Percentiles rank a stretch among this genome's conserved stretches.
Conservation (phyloP, 2,113 vertebrate genomes). For the Charina bottae region DNA sequence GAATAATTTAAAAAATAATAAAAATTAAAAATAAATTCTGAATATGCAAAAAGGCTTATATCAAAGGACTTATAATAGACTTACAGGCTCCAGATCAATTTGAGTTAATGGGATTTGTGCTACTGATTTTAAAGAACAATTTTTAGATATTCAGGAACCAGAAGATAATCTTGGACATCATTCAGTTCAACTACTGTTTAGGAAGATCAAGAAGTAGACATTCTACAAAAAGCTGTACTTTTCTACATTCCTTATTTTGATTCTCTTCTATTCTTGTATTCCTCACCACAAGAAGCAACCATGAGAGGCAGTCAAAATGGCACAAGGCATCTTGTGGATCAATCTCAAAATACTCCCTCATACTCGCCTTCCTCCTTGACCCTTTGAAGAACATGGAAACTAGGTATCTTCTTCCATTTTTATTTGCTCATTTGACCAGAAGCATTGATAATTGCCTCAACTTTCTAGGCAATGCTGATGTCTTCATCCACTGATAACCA, state of each 20-base stretch:
- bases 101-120: background rate
- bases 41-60: background rate
- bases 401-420: background rate
- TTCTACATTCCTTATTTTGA: accelerated
- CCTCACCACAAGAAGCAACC: background rate
- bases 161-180: background rate
- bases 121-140: background rate
- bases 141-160: background rate
- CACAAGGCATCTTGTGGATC: background rate
- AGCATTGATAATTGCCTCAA: background rate
- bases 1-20: too few species aligned
- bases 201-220: background rate
- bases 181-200: background rate
- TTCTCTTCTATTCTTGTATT: background rate
- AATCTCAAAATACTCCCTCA: accelerated
- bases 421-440: background rate
- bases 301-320: background rate
- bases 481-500: background rate
- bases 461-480: background rate
- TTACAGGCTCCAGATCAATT: background rate
- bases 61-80: background rate
- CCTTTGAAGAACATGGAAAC: accelerated
- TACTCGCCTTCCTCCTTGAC: accelerated
- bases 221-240: background rate
- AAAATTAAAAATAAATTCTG: background rate